A percentile compares a stretch with the other conserved stretches of the same genome.
phyloP scores from a whole-genome alignment of 2,888 invertebrate genomes.

The Pheosia gnoma region DNA sequence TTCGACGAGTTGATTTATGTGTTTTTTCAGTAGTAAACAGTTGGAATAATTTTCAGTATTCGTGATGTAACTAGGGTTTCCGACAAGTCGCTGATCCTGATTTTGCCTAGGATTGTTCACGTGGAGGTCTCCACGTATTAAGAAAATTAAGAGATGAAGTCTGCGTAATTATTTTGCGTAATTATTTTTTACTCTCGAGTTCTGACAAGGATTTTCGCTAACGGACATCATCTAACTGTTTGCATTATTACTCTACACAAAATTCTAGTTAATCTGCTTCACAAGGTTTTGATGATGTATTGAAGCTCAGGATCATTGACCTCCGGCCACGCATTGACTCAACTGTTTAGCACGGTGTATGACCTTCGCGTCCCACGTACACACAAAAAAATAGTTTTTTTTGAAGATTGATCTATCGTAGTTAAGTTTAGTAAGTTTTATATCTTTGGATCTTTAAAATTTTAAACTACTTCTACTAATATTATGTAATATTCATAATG shows the following conservation, averaged over 20 bases:
- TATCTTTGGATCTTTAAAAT: background rate
- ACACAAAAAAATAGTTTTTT: background rate
- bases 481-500: no score
- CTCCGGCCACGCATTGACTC: slow-evolving; percentile 4
- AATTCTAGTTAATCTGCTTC: background rate
- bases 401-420: background rate
- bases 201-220: background rate
- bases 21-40: no score
- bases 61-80: no score
- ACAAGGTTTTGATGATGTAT: background rate
- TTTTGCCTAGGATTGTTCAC: no score
- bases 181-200: no score
- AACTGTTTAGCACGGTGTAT: slow-evolving; percentile 1
- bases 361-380: background rate
- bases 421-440: background rate
- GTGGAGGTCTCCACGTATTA: no score
- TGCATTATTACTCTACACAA: background rate
- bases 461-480: no score
- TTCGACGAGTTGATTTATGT: no score
- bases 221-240: background rate
- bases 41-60: no score
- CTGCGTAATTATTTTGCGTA: no score
- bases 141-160: no score
- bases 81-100: no score
- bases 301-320: background rate